Evolutionary conservation across 2,113 vertebrate genomes (phyloP).

Genomic region (Edolisoma coerulescens): DNA sequence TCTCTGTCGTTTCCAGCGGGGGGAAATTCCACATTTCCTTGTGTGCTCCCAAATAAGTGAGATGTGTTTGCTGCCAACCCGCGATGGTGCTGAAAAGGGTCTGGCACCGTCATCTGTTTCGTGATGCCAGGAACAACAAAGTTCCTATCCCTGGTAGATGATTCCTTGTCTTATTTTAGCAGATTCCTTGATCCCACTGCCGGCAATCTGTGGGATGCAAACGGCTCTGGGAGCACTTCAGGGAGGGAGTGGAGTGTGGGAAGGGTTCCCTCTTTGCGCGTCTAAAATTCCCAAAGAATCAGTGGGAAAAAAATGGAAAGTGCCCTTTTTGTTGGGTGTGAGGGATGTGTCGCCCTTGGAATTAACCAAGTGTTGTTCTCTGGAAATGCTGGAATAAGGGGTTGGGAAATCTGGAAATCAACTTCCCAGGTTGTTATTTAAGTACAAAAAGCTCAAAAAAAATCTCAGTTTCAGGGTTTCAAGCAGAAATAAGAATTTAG

Average conservation of each 20-base stretch:
- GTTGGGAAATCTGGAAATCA: neutral
- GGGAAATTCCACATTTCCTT: neutral
- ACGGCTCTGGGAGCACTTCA: neutral
- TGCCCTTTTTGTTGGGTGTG: neutral
- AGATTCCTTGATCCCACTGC: neutral
- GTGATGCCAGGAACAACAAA: neutral
- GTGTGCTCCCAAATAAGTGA: neutral
- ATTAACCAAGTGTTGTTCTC: neutral
- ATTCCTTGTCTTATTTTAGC: neutral
- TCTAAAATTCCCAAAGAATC: neutral
- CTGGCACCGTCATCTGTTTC: neutral
- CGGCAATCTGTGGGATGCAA: neutral
- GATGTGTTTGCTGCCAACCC: neutral
- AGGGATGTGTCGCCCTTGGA: neutral
- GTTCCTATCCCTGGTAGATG: neutral
- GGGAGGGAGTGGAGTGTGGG: neutral
- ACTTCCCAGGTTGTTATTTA: neutral
- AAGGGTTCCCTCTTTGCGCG: neutral
- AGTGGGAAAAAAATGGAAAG: accelerated
- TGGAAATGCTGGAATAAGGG: neutral
- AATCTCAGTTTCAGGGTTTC: too few relatives aligned
- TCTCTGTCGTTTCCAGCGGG: neutral
- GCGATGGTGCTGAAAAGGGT: neutral
- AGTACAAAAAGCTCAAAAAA: neutral
- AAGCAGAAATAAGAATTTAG: neutral